Conservation (phyloP, 2,888 invertebrate species). For the Siphlonurus alternatus region DNA sequence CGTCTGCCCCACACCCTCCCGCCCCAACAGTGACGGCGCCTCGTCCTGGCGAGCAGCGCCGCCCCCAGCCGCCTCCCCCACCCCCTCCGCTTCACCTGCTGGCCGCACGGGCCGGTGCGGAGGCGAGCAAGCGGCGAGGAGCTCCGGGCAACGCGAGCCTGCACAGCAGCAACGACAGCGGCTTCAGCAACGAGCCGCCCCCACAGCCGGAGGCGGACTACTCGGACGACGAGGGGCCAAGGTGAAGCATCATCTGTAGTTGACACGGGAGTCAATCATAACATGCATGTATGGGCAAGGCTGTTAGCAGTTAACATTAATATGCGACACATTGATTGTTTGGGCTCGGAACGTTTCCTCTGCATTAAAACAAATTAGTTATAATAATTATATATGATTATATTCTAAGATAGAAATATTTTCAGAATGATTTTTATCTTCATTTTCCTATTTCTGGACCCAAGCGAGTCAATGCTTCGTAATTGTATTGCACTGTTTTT, state of each 20-base stretch:
- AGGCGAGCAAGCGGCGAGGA: not conserved
- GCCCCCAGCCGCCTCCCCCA: conserved; percentile 12
- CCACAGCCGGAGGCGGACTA: conserved; percentile 80
- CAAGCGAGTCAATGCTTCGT: too few relatives aligned
- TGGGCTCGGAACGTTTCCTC: too few relatives aligned
- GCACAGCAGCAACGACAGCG: conserved; percentile 83
- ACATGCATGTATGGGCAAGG: too few relatives aligned
- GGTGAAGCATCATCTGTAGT: conserved; percentile 27
- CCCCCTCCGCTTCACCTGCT: conserved; percentile 12
- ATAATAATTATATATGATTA: too few relatives aligned
- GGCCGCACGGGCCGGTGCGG: not conserved
- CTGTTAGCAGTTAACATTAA: too few relatives aligned
- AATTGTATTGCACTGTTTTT: too few relatives aligned
- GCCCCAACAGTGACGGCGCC: conserved; percentile 17
- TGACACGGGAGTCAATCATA: too few relatives aligned
- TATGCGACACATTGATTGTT: too few relatives aligned
- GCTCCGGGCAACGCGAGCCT: conserved; percentile 28
- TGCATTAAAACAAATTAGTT: too few relatives aligned
- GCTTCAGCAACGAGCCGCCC: conserved; percentile 79
- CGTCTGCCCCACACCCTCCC: not conserved
- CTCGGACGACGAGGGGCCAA: conserved; percentile 71
- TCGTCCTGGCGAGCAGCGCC: conserved; percentile 9
- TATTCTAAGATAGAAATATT: too few relatives aligned
- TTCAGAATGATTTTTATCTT: too few relatives aligned
- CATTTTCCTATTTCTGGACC: too few relatives aligned